Evolutionary conservation across 1,140 invertebrate species (phyloP).

Genomic region (Galendromus occidentalis): DNA sequence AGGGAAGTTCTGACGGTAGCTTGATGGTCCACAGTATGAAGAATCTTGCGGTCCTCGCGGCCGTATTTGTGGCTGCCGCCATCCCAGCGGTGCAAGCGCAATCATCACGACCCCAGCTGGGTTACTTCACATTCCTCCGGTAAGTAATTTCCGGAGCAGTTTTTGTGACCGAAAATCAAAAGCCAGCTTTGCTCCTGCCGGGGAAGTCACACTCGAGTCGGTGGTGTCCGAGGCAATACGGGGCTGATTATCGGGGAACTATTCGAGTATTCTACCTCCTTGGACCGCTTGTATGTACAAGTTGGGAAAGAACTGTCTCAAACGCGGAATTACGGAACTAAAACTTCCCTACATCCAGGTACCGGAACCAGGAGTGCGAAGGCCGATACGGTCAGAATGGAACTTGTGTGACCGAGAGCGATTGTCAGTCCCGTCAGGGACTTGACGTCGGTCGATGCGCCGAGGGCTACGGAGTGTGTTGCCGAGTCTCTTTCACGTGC

Average conservation of each 20-base stretch:
- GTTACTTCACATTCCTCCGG: slow-evolving; percentile 5
- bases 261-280: too few relatives aligned
- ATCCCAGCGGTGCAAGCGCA: neutral
- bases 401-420: slow-evolving; percentile 35
- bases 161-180: too few relatives aligned
- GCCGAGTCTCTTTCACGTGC: slow-evolving; percentile 51
- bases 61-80: neutral
- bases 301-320: too few relatives aligned
- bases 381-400: slow-evolving; percentile 19
- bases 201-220: too few relatives aligned
- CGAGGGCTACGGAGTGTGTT: slow-evolving; percentile 56
- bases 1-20: too few relatives aligned
- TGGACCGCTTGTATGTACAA: too few relatives aligned
- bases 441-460: slow-evolving; percentile 42
- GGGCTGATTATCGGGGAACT: too few relatives aligned
- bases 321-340: too few relatives aligned
- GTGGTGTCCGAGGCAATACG: too few relatives aligned
- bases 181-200: too few relatives aligned
- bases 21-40: neutral
- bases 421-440: slow-evolving; percentile 41
- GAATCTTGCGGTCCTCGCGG: neutral
- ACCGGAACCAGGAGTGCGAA: slow-evolving; percentile 20
- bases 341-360: slow-evolving; percentile 9
- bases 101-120: neutral
- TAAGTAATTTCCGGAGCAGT: neutral